Conservation (phyloP, 2,113 vertebrate species). For the Etia nguti region DNA sequence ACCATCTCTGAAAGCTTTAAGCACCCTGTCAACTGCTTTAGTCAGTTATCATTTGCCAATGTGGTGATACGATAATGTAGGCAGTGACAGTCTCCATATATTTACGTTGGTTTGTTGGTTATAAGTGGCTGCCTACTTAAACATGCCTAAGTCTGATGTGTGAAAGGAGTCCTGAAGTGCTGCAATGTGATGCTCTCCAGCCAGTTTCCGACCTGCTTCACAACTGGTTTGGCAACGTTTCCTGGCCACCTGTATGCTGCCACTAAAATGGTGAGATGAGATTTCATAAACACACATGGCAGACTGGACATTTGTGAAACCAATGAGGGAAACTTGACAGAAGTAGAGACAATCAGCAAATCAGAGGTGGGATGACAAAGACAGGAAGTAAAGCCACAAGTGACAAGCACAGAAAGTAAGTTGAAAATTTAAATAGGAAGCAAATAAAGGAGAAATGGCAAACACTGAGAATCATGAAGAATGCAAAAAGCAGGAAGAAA, state of each 20-base stretch:
- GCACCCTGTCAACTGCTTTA: not conserved
- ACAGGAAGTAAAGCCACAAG: not conserved
- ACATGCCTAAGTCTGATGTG: not conserved
- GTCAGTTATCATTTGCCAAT: not conserved
- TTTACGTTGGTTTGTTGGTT: not conserved
- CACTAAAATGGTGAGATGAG: not conserved
- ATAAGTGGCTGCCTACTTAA: not conserved
- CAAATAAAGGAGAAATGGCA: not conserved
- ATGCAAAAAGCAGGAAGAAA: not conserved
- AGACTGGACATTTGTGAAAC: not conserved
- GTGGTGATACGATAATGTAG: not conserved
- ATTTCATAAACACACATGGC: not conserved
- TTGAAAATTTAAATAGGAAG: not conserved
- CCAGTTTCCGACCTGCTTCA: not conserved
- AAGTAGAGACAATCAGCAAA: not conserved
- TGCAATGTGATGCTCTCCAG: not conserved
- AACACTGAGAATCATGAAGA: accelerated
- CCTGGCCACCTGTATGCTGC: not conserved
- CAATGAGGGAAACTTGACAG: not conserved
- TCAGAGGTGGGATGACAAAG: not conserved
- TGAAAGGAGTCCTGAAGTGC: not conserved
- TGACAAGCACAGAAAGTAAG: accelerated
- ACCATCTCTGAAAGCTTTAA: accelerated
- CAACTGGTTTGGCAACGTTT: not conserved
- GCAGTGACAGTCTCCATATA: not conserved